Conservation (phyloP, 2,888 invertebrate genomes). For the Mythimna impura region DNA sequence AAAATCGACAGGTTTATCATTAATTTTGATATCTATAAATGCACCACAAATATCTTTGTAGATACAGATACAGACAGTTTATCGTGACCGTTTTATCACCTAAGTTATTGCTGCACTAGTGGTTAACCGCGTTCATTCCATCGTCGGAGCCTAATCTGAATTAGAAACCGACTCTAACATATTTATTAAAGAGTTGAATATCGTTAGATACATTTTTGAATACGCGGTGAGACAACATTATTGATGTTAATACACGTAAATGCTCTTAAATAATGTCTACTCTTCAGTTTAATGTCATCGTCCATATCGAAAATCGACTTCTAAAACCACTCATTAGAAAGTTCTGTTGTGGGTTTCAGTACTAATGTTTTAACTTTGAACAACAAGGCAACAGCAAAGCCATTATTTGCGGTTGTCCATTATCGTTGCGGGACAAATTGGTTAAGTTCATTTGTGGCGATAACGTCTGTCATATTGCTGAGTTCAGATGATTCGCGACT, state of each 20-base stretch:
- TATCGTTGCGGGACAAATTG: slow-evolving; percentile 39
- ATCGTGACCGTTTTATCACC: slow-evolving; percentile 43
- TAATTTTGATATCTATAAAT: slow-evolving; percentile 28
- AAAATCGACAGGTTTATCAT: slow-evolving; percentile 50
- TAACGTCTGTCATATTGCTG: slow-evolving; percentile 39
- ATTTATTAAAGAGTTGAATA: slow-evolving; percentile 23
- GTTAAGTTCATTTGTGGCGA: slow-evolving; percentile 41
- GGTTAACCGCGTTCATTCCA: slow-evolving; percentile 38
- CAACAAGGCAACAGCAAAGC: slow-evolving; percentile 5
- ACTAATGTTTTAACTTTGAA: slow-evolving; percentile 14
- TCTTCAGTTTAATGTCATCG: slow-evolving; percentile 25
- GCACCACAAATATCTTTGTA: slow-evolving; percentile 20
- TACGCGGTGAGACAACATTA: slow-evolving; percentile 37
- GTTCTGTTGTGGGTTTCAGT: slow-evolving; percentile 23
- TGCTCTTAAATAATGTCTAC: slow-evolving; percentile 30
- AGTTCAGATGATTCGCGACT: slow-evolving; percentile 55
- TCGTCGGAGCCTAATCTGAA: slow-evolving; percentile 15
- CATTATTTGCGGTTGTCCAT: slow-evolving; percentile 28
- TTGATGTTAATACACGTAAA: slow-evolving; percentile 45
- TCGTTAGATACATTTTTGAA: slow-evolving; percentile 18
- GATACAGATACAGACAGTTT: slow-evolving; percentile 16
- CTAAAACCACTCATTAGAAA: slow-evolving; percentile 44
- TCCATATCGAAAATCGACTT: slow-evolving; percentile 28
- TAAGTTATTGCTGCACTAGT: slow-evolving; percentile 47
- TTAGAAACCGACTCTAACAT: slow-evolving; percentile 42